Evolutionary conservation across 2,888 invertebrate species (phyloP).

Genomic region (Drosophila niveifrons): DNA sequence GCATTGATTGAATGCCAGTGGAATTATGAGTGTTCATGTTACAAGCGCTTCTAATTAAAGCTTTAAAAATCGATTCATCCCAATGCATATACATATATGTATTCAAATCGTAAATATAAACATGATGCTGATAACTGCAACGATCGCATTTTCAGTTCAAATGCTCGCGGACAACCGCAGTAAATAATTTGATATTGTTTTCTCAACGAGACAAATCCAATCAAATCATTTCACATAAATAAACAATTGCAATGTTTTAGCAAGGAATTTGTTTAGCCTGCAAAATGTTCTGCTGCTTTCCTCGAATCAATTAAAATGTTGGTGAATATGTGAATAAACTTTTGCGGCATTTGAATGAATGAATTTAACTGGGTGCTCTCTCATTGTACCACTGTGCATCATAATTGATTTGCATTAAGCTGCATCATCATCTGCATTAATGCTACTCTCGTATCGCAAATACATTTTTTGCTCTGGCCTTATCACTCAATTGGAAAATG

Average conservation of each 20-base stretch:
- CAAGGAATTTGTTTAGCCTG: constrained; percentile 16
- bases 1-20: constrained; percentile 73
- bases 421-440: background rate
- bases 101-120: constrained; percentile 24
- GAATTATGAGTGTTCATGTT: constrained; percentile 70
- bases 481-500: constrained; percentile 62
- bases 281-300: constrained; percentile 5
- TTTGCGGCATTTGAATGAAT: background rate
- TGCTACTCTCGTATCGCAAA: constrained; percentile 8
- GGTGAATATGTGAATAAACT: background rate
- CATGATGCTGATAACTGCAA: constrained; percentile 53
- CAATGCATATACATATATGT: constrained; percentile 21
- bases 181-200: constrained; percentile 34
- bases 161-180: constrained; percentile 39
- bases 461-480: constrained; percentile 28
- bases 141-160: constrained; percentile 47
- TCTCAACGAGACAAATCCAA: constrained; percentile 9
- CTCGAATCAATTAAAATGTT: background rate
- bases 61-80: constrained; percentile 54
- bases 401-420: constrained; percentile 10
- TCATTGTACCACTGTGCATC: background rate
- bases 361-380: background rate
- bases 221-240: constrained; percentile 8
- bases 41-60: constrained; percentile 73
- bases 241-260: constrained; percentile 20